Evolutionary conservation across 2,888 invertebrate genomes (phyloP), one percentile per base, ranked within the genome.

Genomic region (Fissipunctia ypsillon): DNA sequence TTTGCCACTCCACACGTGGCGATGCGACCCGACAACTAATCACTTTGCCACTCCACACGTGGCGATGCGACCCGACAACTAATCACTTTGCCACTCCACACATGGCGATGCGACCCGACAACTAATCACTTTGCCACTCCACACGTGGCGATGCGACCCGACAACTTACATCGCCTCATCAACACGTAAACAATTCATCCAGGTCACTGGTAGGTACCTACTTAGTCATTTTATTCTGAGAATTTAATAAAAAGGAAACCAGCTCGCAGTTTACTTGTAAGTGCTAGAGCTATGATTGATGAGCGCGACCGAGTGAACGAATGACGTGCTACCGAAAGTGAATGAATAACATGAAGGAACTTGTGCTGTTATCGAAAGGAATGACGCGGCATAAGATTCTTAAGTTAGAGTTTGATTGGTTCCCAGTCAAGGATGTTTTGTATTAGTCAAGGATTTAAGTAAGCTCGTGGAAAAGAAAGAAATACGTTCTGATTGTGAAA

Each of bases 251-350:
- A 68, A 84, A 54, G 28, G 38, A 57, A 69, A 80, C 70, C 67
- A 63, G 54, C 63, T 69, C 73, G 67, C 63, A 50, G 73, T 80
- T 80, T 31, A 67, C 59, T 50, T 41, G 41, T 64, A 25, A 78
- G 73, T 80, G 68, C 38, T 52, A 22, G 59, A 71, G 54, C 31
- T 25, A 69, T 84, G 84, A 81, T 84, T 74, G 84, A 81, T 81
- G 84, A 79, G 56, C 54, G 50, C 31, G 52, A 57, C 57, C 43
- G 57, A 59, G 14, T 31, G 68, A 61, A 38, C 50, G 79, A 69
- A 69, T 64, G 79, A 78, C 66, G 48, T 22, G 75, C 63, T 22
- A 31, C 45, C 12, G 52, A n/a, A 50, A n/a, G 25, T 66, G 80
- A 76, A 61, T 31, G 61, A 57, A 35, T 66, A 61, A 68, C 84